phyloP scores from a whole-genome alignment of 2,888 invertebrate species.

The Apeira syringaria region DNA sequence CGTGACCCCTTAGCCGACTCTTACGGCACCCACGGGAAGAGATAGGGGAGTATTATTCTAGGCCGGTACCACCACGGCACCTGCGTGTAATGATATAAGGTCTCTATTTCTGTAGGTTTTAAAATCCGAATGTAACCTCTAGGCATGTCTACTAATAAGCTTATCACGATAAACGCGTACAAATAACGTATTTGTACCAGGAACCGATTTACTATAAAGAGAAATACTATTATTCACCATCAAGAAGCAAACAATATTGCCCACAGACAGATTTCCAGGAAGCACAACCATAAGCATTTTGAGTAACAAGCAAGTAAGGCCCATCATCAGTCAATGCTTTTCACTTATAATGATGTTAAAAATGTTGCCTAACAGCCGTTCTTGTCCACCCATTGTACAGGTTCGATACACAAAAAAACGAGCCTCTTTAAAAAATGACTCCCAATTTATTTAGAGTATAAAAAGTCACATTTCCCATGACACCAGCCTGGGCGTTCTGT shows the following conservation, averaged over 20 bases:
- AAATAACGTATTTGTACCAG: constrained; percentile 15
- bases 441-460: constrained; percentile 79
- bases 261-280: constrained; percentile 39
- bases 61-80: no score
- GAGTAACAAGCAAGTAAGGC: constrained; percentile 39
- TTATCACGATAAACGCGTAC: constrained; percentile 8
- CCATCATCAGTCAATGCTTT: constrained; percentile 74
- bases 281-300: constrained; percentile 37
- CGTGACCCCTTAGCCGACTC: no score
- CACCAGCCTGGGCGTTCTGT: constrained; percentile 68
- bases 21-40: no score
- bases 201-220: constrained; percentile 14
- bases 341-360: constrained; percentile 83
- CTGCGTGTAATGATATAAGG: no score
- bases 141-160: no score
- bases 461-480: constrained; percentile 77
- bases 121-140: no score
- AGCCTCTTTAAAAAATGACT: constrained; percentile 74
- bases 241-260: constrained; percentile 16
- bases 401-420: constrained; percentile 68
- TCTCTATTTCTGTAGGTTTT: no score
- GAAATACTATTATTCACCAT: constrained; percentile 20
- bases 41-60: no score
- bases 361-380: constrained; percentile 78
- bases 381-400: constrained; percentile 80